Evolutionary conservation across 2,797 vertebrate species (phyloP), one percentile per base, ranked within the genome.

Genomic region (Typhlichthys eigenmanni): DNA sequence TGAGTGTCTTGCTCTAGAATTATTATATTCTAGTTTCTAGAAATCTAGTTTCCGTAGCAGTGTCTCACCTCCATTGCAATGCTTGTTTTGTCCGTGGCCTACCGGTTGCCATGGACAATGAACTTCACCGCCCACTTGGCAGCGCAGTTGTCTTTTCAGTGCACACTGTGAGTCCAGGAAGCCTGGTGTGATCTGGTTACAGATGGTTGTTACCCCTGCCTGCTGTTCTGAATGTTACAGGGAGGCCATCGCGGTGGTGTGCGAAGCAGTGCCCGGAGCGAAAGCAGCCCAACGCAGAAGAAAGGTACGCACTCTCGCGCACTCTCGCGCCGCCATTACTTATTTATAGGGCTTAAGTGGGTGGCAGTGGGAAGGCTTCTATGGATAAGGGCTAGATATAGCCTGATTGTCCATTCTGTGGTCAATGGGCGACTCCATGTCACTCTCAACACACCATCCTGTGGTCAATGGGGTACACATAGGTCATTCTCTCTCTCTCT

Each of bases 161-260:
- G 49, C 51, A 11, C 62, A 13, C 64, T 65, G 62, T 55, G 55
- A 73, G 59, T 81, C 64, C 16, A 32, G 71, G 57, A 80, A 82
- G 68, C 75, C 69, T 12, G 47, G 63, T 66, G 65, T 49, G 55
- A 62, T 62, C 65, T 71, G 60, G 83, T 72, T 61, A 76, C 59
- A 52, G 74, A 50, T 24, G 46, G 13, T 66, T 69, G 48, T 49
- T 64, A 72, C 65, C 47, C 67, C 60, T 66, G 43, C 60, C 19
- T 85, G 68, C 70, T 62, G 71, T 74, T 24, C 19, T 79, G 45
- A 77, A 43, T 76, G 64, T 81, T 78, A 66, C 91, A 98, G 97
- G 87, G 97, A 99, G 88, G 97, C 97, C 13, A 98, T 99, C 69
- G 94, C 96, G 66, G 92, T 97, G 86, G 96, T 98, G 75, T 98